Evolutionary conservation across 2,797 vertebrate genomes (phyloP).

Genomic region (Odontamblyopus lacepedii): DNA sequence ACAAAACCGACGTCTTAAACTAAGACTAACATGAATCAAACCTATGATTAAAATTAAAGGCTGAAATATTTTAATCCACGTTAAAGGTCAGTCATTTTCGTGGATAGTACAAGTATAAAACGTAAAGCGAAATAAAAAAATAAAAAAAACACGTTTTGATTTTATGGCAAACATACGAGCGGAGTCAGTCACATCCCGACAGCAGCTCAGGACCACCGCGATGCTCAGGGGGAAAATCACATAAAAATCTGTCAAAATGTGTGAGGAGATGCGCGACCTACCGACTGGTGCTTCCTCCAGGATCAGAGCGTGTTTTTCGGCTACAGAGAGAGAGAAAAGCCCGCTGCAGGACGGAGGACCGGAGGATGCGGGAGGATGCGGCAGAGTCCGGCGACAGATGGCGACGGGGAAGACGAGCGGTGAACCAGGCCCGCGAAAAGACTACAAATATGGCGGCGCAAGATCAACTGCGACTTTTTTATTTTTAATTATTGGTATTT

Average conservation of each 20-base stretch:
- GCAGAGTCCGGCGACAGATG: neutral
- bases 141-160: neutral
- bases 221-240: neutral
- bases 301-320: neutral
- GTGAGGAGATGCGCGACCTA: neutral
- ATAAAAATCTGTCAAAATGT: neutral
- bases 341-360: neutral
- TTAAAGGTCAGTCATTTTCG: neutral
- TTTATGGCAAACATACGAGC: neutral
- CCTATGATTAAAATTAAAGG: too few species aligned
- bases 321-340: neutral
- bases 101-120: neutral
- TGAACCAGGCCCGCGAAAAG: neutral
- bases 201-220: neutral
- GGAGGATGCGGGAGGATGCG: slow-evolving; percentile 2
- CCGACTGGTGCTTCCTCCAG: slow-evolving; percentile 1
- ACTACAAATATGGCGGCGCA: slow-evolving; percentile 10
- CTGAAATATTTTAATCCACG: neutral
- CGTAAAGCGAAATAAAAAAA: neutral
- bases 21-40: neutral
- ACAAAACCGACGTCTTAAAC: neutral
- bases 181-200: neutral
- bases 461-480: too few species aligned
- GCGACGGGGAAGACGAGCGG: neutral
- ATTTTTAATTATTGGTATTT: too few species aligned